Evolutionary conservation across 1,140 invertebrate genomes (phyloP), one percentile per base, ranked within the genome.

Genomic region (Ceratina calcarata): DNA sequence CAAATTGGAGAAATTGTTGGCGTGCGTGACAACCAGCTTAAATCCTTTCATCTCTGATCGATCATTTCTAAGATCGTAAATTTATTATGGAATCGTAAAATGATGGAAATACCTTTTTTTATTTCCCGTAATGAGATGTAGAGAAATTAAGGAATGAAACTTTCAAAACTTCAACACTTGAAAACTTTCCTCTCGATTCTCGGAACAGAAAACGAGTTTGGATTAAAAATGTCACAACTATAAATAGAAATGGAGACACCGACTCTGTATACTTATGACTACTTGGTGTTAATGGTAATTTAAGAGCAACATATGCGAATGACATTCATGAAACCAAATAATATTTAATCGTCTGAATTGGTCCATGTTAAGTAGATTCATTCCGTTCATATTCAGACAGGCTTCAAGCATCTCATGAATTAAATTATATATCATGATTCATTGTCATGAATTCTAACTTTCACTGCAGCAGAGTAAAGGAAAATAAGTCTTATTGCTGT

Each of bases 1-100:
- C 69, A 37, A 79, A 66, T 70, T 81, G 72, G 68, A 64, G 67
- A 80, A 83, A 76, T 70, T 45, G 37, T 45, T 70, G 53, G 81
- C 70, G 67, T 82, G 86, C 83, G 73, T 70, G 74, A 45, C 51
- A 15, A 62, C 66, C 15, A 7, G 6, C 16, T 68, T 13, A 78
- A 68, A 65, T 83, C 64, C 66, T 20, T 55, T 53, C 3, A 4
- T 70, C 27, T 57, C 27, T 32, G 37, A 32, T 22, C 37, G 58
- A 68, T 64, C 24, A 7, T 20, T 20, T 22, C 16, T 22, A 24
- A 45, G 53, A 64, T 37, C 24, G 16, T 64, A 45, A 24, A 16
- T n/a, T 53, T 16, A 60, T 64, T 58, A 68, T 72, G 58, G 76
- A 18, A 57, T 53, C 24, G 37, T 45, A 45, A 45, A 45, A 45